These are phyloP conservation scores for Drosophila neotestacea DNA, from an alignment of 2,888 invertebrate genomes.

Conservation along the genomic window DNA sequence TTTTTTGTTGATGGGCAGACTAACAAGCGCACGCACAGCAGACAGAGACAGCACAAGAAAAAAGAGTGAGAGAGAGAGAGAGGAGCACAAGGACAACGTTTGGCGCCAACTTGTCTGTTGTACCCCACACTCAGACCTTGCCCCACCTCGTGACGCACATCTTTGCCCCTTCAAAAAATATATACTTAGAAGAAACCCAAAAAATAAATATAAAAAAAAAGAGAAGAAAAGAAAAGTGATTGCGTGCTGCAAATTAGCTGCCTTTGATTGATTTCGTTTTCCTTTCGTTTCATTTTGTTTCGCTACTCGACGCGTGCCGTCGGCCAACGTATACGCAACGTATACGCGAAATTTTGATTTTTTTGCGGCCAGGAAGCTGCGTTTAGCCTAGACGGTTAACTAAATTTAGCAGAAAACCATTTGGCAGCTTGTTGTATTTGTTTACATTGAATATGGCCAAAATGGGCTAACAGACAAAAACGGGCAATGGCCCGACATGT, in stretches of 20 bases:
- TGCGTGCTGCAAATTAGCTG: constrained; percentile 70
- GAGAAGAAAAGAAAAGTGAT: constrained; percentile 39
- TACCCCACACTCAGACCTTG: constrained; percentile 28
- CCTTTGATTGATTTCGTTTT: constrained; percentile 73
- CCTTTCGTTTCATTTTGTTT: constrained; percentile 20
- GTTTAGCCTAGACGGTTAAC: constrained; percentile 18
- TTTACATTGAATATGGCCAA: constrained; percentile 32
- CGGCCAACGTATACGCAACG: constrained; percentile 44
- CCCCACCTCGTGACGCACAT: constrained; percentile 61
- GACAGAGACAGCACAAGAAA: background rate
- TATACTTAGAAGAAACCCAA: background rate
- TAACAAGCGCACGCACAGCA: constrained; percentile 16
- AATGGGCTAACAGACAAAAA: constrained; percentile 27
- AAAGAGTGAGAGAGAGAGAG: background rate
- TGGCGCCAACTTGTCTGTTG: constrained; percentile 46
- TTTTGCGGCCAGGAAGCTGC: constrained; percentile 47
- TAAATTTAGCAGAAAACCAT: constrained; percentile 41
- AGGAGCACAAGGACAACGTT: constrained; percentile 41
- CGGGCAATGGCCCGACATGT: constrained; percentile 57
- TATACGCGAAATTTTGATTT: constrained; percentile 36
- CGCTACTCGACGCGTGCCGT: constrained; percentile 17
- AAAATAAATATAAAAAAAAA: constrained; percentile 3
- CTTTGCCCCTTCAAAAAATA: no score
- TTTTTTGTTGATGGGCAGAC: background rate
- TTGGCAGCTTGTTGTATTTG: constrained; percentile 31